A percentile compares a stretch with the other conserved stretches of the same genome.
Evolutionary conservation across 2,113 vertebrate species (phyloP).

Genomic region (Poeciliopsis turrubarensis): DNA sequence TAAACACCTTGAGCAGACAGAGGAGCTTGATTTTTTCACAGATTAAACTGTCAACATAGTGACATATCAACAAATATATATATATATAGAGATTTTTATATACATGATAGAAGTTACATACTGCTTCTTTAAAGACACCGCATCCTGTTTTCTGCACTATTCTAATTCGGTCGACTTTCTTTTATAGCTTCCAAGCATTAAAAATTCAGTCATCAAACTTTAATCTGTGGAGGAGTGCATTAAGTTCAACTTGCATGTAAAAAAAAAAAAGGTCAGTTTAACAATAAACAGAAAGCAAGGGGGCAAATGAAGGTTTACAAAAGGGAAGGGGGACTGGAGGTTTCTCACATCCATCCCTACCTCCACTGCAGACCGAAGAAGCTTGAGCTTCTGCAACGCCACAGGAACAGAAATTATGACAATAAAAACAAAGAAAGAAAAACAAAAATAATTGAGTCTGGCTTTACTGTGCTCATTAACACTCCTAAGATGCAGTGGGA

Average conservation of each 20-base stretch:
- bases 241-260: not conserved
- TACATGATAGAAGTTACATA: too few species aligned
- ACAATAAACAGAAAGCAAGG: not conserved
- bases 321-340: constrained; percentile 32
- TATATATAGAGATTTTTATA: too few species aligned
- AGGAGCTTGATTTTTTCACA: too few species aligned
- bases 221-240: not conserved
- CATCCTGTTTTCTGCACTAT: not conserved
- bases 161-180: not conserved
- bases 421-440: constrained; percentile 40
- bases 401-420: constrained; percentile 55
- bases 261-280: constrained; percentile 15
- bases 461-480: constrained; percentile 13
- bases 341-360: constrained; percentile 70
- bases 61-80: too few species aligned
- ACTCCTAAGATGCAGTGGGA: constrained; percentile 22
- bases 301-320: constrained; percentile 11
- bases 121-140: not conserved
- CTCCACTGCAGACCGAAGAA: constrained; percentile 70
- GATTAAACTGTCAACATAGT: too few species aligned
- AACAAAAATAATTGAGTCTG: constrained; percentile 46
- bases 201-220: not conserved
- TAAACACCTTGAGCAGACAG: too few species aligned
- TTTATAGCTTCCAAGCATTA: too few species aligned
- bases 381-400: constrained; percentile 69